Evolutionary conservation across 53 echinoderm and acorn worm genomes (phyloP).

Genomic region (Echinarachnius parma): DNA sequence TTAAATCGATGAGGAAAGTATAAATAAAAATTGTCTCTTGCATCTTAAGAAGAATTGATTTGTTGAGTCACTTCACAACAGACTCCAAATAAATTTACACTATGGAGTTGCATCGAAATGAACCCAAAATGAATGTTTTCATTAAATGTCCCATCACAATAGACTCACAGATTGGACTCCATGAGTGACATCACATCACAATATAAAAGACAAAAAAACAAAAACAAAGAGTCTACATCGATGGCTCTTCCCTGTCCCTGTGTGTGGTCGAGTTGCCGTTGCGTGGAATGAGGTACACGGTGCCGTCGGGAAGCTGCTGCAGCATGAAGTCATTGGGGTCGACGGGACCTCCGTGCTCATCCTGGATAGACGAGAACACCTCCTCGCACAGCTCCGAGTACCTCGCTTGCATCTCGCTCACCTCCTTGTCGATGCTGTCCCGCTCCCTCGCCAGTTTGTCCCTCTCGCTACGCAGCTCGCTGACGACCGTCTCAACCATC

Average conservation of each 20-base stretch:
- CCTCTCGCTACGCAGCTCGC: slow-evolving; percentile 71
- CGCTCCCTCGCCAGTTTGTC: slow-evolving; percentile 83
- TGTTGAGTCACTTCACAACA: too few species aligned
- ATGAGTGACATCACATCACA: too few species aligned
- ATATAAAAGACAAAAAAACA: too few species aligned
- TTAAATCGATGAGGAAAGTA: too few species aligned
- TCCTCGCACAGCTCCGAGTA: slow-evolving; percentile 77
- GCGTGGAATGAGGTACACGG: slow-evolving; percentile 79
- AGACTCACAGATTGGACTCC: too few species aligned
- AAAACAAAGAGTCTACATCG: too few species aligned
- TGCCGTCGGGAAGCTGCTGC: slow-evolving; percentile 92
- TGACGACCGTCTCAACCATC: slow-evolving; percentile 71
- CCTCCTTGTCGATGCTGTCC: slow-evolving; percentile 80
- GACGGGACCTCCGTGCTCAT: slow-evolving; percentile 81
- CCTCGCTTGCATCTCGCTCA: slow-evolving; percentile 69
- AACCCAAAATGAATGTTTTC: too few species aligned
- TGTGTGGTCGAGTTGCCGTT: slow-evolving; percentile 55
- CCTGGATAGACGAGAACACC: slow-evolving; percentile 84
- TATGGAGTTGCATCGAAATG: too few species aligned
- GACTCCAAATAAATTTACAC: too few species aligned
- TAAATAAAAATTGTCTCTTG: too few species aligned
- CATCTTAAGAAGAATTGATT: too few species aligned
- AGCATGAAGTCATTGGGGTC: slow-evolving; percentile 88
- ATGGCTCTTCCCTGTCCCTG: slow-evolving; percentile 44
- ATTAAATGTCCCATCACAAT: too few species aligned